Conservation (phyloP, 1,140 invertebrate genomes). For the Cherax destructor region DNA sequence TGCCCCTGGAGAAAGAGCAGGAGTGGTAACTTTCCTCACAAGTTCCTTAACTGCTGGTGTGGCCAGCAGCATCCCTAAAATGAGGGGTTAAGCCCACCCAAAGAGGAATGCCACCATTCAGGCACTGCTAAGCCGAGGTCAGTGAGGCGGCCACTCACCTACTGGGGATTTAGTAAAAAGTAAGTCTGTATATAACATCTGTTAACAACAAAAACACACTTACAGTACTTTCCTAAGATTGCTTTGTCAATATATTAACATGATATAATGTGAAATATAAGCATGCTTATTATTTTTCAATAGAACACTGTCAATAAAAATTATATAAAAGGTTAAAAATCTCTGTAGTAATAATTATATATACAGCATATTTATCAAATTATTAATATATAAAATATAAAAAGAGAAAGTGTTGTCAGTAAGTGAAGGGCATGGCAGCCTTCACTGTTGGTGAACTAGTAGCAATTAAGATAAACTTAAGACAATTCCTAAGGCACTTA, state of each 20-base stretch:
- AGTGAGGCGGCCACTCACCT: no score
- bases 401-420: neutral
- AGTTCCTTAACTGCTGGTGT: no score
- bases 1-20: no score
- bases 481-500: neutral
- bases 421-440: neutral
- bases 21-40: no score
- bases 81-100: no score
- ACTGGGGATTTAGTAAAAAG: no score
- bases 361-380: constrained; percentile 1
- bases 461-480: neutral
- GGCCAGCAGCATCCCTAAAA: no score
- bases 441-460: neutral
- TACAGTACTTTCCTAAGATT: neutral
- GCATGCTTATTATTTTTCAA: constrained; percentile 15
- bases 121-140: no score
- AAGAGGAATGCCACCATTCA: no score
- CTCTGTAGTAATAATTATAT: constrained; percentile 29
- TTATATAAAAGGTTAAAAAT: constrained; percentile 29
- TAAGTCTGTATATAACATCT: no score
- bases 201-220: neutral
- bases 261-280: neutral
- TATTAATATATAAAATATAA: neutral
- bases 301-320: constrained; percentile 16
- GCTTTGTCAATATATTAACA: neutral